Evolutionary conservation across 2,888 invertebrate species (phyloP), one percentile per base, ranked within the genome.

Genomic region (Drosophila lacicola): DNA sequence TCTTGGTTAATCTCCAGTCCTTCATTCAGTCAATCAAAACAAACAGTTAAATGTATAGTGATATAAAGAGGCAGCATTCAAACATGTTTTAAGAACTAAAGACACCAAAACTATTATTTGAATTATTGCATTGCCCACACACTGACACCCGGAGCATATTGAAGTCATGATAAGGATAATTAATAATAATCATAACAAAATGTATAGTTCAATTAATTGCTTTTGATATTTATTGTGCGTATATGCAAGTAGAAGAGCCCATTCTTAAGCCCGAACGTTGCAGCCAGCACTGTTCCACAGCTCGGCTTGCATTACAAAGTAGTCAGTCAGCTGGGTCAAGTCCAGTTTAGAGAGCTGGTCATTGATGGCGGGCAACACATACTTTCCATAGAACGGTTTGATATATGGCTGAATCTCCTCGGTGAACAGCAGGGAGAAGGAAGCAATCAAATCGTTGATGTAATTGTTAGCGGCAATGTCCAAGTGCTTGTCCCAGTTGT

Each of bases 391-490:
- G 45, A 37, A 10, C 9, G 57, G 56, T 36, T 50, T 64, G 3
- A 76, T 42, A 34, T 61, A 47, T 10, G 65, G 67, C 64, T 80
- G 82, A 1, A 84, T 68, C 56, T 89, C 70, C 55, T 86, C 55
- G 3, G 67, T 44, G 37, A 66, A 62, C 17, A 89, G 63, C 41
- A 78, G 14, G 2, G 67, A 14, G 11, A 69, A 47, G 0, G 82
- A 77, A n/a, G 53, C 60, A 14, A 64, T 41, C 19, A 72, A 75
- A 4, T 66, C 50, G 36, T 91, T 90, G 14, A 66, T 29, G 44
- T 80, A 87, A 47, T 86, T 86, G 47, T 90, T 91, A 5, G 69
- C 36, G 0, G 88, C 74, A 13, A 82, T 74, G 49, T 86, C 78
- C 87, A 80, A 82, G n/a, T 76, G 36, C 4, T 67, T 47, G 37